Conservation (phyloP, 2,797 vertebrate genomes). For the Amphiprion clarkii region DNA sequence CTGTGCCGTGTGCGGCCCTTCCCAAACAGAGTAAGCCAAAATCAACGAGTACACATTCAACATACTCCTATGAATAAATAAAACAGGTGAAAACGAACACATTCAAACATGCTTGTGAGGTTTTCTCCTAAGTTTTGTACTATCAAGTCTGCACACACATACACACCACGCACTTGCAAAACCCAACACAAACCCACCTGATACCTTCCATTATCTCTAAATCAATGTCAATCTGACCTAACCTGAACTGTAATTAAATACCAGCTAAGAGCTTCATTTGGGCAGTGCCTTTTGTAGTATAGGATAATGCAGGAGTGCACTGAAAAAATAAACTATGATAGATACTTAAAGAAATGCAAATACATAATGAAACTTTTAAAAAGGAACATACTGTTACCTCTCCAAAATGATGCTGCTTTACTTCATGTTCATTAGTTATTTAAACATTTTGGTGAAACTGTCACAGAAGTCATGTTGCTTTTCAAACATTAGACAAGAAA, state of each 20-base stretch:
- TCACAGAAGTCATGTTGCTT: background rate
- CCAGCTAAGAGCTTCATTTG: background rate
- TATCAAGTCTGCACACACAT: background rate
- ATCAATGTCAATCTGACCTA: background rate
- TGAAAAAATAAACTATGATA: background rate
- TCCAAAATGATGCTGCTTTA: background rate
- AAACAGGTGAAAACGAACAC: background rate
- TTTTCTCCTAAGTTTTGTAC: background rate
- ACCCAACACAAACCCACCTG: background rate
- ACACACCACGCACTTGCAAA: background rate
- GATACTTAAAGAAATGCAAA: background rate
- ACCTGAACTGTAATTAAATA: background rate
- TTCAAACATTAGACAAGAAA: too few species aligned
- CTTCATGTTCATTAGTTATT: background rate
- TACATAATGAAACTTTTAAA: too few species aligned
- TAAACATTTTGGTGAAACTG: background rate
- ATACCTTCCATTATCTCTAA: background rate
- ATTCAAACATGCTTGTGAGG: background rate
- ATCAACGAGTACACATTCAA: background rate
- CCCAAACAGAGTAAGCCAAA: too few species aligned
- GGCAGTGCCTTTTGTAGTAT: background rate
- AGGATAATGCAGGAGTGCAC: background rate
- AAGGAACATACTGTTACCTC: background rate
- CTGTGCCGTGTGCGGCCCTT: background rate
- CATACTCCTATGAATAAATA: background rate